These are phyloP conservation scores for Acanthosepion lycidas DNA, from an alignment of 2,888 invertebrate genomes.

Conservation along the genomic window DNA sequence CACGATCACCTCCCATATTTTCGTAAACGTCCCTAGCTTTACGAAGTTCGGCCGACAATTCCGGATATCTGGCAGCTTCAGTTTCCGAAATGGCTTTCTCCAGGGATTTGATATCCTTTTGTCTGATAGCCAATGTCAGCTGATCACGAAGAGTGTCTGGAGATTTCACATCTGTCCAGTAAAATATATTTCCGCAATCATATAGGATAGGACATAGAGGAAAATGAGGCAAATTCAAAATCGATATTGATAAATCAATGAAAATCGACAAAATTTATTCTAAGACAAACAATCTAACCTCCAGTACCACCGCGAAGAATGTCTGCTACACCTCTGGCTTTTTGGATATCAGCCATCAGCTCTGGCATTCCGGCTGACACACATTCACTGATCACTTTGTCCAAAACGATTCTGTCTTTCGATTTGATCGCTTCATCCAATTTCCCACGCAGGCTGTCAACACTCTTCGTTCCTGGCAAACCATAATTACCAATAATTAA, in stretches of 20 bases:
- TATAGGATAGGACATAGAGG: neutral
- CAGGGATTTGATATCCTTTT: neutral
- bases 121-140: neutral
- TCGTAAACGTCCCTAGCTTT: neutral
- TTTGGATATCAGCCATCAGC: neutral
- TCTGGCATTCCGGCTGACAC: neutral
- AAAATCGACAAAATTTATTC: neutral
- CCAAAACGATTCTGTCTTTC: neutral
- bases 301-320: constrained; percentile 33
- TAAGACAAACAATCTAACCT: neutral
- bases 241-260: neutral
- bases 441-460: neutral
- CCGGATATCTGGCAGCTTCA: neutral
- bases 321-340: constrained; percentile 23
- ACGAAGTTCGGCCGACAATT: neutral
- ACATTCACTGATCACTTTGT: neutral
- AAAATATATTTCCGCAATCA: neutral
- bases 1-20: neutral
- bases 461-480: neutral
- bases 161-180: neutral
- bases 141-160: constrained; percentile 16
- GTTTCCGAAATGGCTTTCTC: neutral
- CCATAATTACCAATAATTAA: neutral
- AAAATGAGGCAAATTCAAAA: too few species aligned
- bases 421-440: constrained; percentile 3